These are phyloP conservation scores for Manis pentadactyla DNA, from an alignment of 2,797 vertebrate genomes.

Conservation along the genomic window DNA sequence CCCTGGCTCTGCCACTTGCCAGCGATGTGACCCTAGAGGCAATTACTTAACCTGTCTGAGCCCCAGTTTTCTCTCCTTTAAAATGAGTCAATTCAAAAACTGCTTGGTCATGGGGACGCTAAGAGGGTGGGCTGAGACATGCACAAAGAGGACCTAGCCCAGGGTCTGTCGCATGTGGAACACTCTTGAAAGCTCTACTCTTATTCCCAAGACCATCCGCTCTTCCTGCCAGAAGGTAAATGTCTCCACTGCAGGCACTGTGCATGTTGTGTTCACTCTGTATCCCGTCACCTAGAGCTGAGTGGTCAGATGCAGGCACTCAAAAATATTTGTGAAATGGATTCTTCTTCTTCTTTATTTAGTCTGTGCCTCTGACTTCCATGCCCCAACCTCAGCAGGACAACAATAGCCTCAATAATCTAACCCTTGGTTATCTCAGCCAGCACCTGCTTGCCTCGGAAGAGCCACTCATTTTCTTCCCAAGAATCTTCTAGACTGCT, in stretches of 20 bases:
- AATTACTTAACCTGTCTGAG: neutral
- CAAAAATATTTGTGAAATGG: neutral
- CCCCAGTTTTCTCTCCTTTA: neutral
- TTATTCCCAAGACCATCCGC: neutral
- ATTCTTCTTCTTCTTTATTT: neutral
- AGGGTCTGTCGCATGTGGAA: no score
- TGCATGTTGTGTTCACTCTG: neutral
- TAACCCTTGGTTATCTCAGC: neutral
- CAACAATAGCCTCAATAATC: neutral
- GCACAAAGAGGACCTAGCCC: neutral
- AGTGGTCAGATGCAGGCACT: neutral
- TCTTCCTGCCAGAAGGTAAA: neutral
- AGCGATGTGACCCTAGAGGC: neutral
- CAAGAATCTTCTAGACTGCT: neutral
- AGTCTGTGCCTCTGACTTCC: neutral
- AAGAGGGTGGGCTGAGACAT: neutral
- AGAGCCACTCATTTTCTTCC: constrained; percentile 12
- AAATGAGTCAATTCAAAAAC: neutral
- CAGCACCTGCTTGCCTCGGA: neutral
- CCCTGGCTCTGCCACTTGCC: neutral
- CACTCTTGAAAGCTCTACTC: neutral
- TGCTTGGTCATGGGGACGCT: no score
- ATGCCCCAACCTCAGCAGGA: neutral
- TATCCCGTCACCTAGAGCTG: neutral
- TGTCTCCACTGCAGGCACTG: accelerated